Evolutionary conservation across 2,888 invertebrate genomes (phyloP).

Genomic region (Esperia sulphurella): DNA sequence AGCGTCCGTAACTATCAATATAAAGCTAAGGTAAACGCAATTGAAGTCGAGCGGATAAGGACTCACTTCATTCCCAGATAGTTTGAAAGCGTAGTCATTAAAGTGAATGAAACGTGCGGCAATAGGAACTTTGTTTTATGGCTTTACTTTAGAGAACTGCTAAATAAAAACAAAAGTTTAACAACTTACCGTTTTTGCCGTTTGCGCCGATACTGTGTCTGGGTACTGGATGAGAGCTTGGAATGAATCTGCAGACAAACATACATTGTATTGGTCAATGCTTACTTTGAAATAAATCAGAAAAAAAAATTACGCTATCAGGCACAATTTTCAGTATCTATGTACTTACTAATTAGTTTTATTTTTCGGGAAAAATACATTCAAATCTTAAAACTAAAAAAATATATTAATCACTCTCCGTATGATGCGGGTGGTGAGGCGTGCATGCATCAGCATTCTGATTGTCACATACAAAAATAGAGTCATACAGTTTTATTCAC

Average conservation of each 20-base stretch:
- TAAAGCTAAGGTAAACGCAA: conserved; percentile 29
- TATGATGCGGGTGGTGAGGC: too few species aligned
- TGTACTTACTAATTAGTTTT: too few species aligned
- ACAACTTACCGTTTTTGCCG: conserved; percentile 93
- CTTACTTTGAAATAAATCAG: too few species aligned
- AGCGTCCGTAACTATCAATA: conserved; percentile 26
- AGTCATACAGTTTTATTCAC: too few species aligned
- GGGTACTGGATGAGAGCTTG: conserved; percentile 99
- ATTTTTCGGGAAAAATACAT: too few species aligned
- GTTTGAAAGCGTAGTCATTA: conserved; percentile 64
- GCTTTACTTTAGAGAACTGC: conserved; percentile 63
- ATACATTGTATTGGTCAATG: not conserved
- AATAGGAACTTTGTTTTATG: conserved; percentile 72
- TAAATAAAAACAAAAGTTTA: conserved; percentile 66
- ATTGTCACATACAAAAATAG: too few species aligned
- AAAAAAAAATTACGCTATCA: too few species aligned
- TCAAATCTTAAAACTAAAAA: too few species aligned
- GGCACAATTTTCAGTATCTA: too few species aligned
- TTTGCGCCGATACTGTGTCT: conserved; percentile 97
- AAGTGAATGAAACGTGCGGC: conserved; percentile 69
- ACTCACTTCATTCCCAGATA: conserved; percentile 60
- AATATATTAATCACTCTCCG: too few species aligned
- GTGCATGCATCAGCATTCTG: too few species aligned
- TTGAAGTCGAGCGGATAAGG: conserved; percentile 39
- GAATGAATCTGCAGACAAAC: conserved; percentile 90